phyloP scores from a whole-genome alignment of 2,888 invertebrate genomes.

The Panzeria rudis region DNA sequence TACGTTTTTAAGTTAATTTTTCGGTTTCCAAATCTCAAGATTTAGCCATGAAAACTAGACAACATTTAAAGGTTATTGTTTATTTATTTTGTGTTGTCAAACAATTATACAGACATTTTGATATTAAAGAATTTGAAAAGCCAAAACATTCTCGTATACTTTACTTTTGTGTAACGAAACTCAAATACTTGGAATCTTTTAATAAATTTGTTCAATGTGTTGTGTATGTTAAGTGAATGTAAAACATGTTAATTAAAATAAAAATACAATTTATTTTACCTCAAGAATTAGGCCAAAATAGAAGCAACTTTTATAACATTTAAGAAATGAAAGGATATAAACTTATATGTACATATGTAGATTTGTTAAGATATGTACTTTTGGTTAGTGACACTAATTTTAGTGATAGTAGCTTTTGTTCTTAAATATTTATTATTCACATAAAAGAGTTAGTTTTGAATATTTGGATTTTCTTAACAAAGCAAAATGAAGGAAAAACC shows the following conservation, averaged over 20 bases:
- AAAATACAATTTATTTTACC: not conserved
- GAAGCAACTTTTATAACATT: not conserved
- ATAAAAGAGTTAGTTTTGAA: too few species aligned
- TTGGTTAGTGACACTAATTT: too few species aligned
- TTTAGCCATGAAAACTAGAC: not conserved
- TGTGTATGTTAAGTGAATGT: not conserved
- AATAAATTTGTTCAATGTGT: not conserved
- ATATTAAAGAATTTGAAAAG: conserved; percentile 19
- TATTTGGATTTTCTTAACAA: too few species aligned
- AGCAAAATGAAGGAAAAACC: too few species aligned
- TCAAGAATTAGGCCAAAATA: not conserved
- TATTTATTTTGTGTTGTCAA: not conserved
- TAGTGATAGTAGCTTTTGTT: too few species aligned
- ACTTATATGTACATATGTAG: not conserved
- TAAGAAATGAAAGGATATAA: too few species aligned
- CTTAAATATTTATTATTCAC: too few species aligned
- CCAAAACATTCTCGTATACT: not conserved
- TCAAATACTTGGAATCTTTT: not conserved
- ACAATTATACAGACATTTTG: not conserved
- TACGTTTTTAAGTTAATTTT: not conserved
- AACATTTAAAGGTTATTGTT: conserved; percentile 20
- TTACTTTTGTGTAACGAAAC: conserved; percentile 15
- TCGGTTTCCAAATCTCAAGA: conserved; percentile 25
- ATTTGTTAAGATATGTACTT: too few species aligned
- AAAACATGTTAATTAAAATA: not conserved